Evolutionary conservation across 2,888 invertebrate species (phyloP).

Genomic region (Pterostichus niger): DNA sequence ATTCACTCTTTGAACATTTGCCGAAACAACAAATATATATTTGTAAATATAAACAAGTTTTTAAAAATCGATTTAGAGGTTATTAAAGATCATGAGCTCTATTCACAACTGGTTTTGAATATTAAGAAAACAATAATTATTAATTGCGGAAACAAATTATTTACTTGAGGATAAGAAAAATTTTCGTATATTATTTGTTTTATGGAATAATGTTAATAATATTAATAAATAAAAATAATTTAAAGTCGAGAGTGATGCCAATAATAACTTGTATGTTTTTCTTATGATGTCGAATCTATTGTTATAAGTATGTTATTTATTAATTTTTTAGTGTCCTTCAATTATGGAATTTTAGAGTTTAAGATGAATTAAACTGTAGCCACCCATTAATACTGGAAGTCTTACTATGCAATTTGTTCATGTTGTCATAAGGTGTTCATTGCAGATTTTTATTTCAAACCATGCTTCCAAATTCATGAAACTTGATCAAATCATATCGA

Average conservation of each 20-base stretch:
- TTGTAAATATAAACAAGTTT: conserved; percentile 53
- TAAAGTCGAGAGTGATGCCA: conserved; percentile 19
- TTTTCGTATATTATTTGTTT: conserved; percentile 14
- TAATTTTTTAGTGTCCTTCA: conserved; percentile 47
- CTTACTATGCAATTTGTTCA: conserved; percentile 45
- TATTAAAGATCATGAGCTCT: not conserved
- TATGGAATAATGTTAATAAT: conserved; percentile 38
- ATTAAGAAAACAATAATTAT: not conserved
- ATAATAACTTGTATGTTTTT: conserved; percentile 45
- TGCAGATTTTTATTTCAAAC: conserved; percentile 8
- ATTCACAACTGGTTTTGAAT: conserved; percentile 18
- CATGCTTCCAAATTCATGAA: conserved; percentile 30
- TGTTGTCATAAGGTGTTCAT: conserved; percentile 10
- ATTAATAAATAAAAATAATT: conserved; percentile 1
- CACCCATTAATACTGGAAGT: conserved; percentile 41
- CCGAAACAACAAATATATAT: conserved; percentile 46
- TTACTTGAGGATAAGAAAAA: not conserved
- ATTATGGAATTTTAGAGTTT: conserved; percentile 48
- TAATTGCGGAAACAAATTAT: not conserved
- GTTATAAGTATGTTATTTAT: conserved; percentile 56
- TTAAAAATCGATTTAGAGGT: conserved; percentile 28
- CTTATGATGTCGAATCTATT: conserved; percentile 54
- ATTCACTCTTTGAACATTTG: conserved; percentile 49
- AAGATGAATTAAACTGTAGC: conserved; percentile 36
- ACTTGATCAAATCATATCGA: conserved; percentile 16